Base-by-base conservation (phyloP, 2,888 invertebrate species). In the Chymomyza amoena region DNA sequence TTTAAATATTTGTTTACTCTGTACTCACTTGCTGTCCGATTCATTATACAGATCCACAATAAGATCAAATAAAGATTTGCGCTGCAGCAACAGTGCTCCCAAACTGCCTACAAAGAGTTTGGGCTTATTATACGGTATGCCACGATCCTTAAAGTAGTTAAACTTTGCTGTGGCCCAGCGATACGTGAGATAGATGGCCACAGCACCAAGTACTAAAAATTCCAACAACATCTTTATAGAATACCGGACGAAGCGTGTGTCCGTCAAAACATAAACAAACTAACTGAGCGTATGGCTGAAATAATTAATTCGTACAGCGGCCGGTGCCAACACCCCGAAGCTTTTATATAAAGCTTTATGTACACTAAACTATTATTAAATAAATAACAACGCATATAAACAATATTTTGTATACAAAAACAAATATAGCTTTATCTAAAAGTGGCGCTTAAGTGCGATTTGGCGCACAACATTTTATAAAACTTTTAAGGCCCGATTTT, bases 11-110 rank as follows among this genome's bases (percentile, higher is more conserved):
- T 25, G 25, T 25, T 25, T 25, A 25, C 25, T 25, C 0, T 25
- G 4, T 25, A 87, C 62, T 89, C 82, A 83, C 92, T 92, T 65
- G 92, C 93, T 90, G 90, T 93, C 60, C 77, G 75, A 79, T 91
- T 76, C 71, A 16, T 79, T 78, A 59, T 89, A 94, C 76, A 94
- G 93, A 56, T 92, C 87, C 64, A 93, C 93, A 16, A 93, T 78
- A 9, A 88, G 81, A 2, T 94, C 91, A 6, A 89, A 87, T 54
- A 93, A 89, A 0, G 94, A 93, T 79, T 93, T 91, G 16, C 93
- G 92, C 5, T 79, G 67, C 0, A 89, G 63, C 0, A 88, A 65
- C 69, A 89, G 69, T 15, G 80, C 61, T 6, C 61, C 65, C 67
- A 84, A 80, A 73, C 81, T 88, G 15, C 89, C 89, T 7, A 89